Conservation (phyloP, 1,140 invertebrate genomes). For the Drosophila orosa region DNA sequence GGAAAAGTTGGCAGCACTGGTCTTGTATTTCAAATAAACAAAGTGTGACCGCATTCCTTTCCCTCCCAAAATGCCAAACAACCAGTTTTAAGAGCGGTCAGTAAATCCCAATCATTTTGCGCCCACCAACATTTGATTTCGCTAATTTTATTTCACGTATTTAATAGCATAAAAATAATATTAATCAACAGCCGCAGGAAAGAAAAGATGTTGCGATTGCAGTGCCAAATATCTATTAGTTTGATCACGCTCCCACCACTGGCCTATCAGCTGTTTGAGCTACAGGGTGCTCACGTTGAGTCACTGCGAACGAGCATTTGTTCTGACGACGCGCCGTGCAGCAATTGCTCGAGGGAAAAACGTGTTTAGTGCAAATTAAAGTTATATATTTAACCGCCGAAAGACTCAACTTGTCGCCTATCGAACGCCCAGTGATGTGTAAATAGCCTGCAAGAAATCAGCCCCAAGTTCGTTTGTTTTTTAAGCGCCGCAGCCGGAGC, state of each 20-base stretch:
- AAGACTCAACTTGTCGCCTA: neutral
- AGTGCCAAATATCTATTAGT: too few relatives aligned
- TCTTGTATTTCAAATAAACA: too few relatives aligned
- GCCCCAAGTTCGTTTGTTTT: neutral
- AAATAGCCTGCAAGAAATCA: neutral
- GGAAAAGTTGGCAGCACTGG: too few relatives aligned
- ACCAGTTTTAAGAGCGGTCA: too few relatives aligned
- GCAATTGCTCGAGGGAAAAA: conserved; percentile 37
- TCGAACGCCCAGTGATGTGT: neutral
- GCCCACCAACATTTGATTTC: too few relatives aligned
- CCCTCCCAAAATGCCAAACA: too few relatives aligned
- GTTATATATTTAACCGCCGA: conserved; percentile 7
- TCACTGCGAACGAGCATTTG: conserved; percentile 24
- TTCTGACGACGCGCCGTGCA: conserved; percentile 26
- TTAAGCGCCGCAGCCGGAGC: neutral
- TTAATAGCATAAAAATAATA: too few relatives aligned
- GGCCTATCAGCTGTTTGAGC: conserved; percentile 42
- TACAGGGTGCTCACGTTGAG: conserved; percentile 11
- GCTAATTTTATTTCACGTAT: too few relatives aligned
- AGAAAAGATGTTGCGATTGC: too few relatives aligned
- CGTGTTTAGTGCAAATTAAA: conserved; percentile 53
- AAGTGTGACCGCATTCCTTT: too few relatives aligned
- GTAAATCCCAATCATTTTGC: too few relatives aligned
- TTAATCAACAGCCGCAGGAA: too few relatives aligned
- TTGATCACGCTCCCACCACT: conserved; percentile 3